Conservation (phyloP, 35 echinoderm and acorn worm species). For the Patiria miniata region DNA sequence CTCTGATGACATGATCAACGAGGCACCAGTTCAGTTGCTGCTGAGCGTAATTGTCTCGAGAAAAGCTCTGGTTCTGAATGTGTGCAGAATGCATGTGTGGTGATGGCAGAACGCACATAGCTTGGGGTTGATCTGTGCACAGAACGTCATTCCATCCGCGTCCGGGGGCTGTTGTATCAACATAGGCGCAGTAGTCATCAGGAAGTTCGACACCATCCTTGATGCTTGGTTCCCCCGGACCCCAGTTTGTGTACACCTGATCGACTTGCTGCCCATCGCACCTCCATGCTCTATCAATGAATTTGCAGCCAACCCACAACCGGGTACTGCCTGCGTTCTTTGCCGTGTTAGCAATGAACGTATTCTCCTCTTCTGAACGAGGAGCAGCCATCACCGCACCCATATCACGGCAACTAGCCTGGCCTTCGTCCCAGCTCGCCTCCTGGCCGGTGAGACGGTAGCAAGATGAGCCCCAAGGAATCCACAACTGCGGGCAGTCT, state of each 20-base stretch:
- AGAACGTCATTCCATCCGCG: not conserved
- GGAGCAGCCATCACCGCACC: not conserved
- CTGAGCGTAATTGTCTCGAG: not conserved
- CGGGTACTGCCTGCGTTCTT: not conserved
- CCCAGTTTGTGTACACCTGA: not conserved
- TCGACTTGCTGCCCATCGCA: not conserved
- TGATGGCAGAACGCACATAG: not conserved
- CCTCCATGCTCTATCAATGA: not conserved
- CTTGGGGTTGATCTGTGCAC: not conserved
- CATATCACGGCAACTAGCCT: not conserved
- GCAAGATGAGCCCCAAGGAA: not conserved
- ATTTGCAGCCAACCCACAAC: not conserved
- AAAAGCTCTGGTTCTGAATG: not conserved
- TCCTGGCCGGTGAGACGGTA: not conserved
- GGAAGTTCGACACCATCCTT: not conserved
- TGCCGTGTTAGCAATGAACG: not conserved
- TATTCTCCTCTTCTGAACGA: not conserved
- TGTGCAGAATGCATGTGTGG: too few relatives aligned
- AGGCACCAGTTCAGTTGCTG: not conserved
- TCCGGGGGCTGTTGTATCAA: not conserved
- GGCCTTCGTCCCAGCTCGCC: not conserved
- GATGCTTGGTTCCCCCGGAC: not conserved
- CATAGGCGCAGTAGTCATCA: not conserved
- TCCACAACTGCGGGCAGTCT: not conserved
- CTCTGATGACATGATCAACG: not conserved